A percentile compares a stretch with the other conserved stretches of the same genome.
These are phyloP conservation scores for Rhagoletis zephyria DNA, from an alignment of 1,140 invertebrate genomes.

Conservation along the genomic window DNA sequence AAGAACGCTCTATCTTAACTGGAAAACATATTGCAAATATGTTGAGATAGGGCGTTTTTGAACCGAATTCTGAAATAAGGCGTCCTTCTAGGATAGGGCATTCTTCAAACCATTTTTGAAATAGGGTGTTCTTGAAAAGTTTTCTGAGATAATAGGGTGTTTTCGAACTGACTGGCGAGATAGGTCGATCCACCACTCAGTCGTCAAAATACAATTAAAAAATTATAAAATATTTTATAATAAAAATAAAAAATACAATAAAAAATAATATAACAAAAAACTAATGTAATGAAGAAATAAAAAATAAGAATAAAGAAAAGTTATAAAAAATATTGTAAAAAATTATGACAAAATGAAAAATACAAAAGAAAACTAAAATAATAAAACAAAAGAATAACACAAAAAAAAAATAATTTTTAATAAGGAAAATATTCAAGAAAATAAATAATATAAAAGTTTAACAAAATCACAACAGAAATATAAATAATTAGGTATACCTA, in stretches of 20 bases:
- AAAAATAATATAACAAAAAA: background rate
- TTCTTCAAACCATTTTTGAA: too few species aligned
- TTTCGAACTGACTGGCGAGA: too few species aligned
- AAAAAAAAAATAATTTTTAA: background rate
- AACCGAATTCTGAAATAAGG: too few species aligned
- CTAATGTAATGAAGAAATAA: background rate
- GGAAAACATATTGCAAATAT: too few species aligned
- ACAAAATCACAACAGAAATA: background rate
- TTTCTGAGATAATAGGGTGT: too few species aligned
- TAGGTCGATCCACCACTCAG: too few species aligned
- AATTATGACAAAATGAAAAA: background rate
- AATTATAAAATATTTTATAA: background rate
- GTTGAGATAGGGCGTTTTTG: too few species aligned
- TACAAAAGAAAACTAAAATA: background rate
- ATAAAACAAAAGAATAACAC: background rate
- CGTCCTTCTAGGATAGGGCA: too few species aligned
- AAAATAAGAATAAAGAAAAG: background rate
- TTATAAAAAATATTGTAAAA: background rate
- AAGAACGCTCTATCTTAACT: too few species aligned
- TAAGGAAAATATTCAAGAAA: background rate
- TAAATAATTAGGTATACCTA: background rate
- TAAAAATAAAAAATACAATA: background rate
- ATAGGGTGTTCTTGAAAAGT: too few species aligned
- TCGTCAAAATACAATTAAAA: background rate
- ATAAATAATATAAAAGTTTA: background rate